Evolutionary conservation across 2,113 vertebrate species (phyloP).

Genomic region (Dissostichus mawsoni): DNA sequence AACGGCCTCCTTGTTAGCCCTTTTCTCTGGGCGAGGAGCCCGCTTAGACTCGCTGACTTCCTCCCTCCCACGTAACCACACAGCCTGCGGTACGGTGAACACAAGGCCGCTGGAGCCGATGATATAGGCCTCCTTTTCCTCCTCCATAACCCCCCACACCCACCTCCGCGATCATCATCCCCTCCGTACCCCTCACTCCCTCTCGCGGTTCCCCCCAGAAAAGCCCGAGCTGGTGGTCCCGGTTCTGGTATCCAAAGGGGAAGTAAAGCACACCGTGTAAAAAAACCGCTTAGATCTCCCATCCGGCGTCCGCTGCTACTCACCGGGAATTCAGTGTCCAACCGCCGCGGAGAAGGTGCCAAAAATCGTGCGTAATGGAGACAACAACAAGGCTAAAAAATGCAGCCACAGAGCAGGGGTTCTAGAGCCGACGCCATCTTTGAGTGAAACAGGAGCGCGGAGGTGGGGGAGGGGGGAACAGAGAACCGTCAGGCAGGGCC

Average conservation of each 20-base stretch:
- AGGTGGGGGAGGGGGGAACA: conserved; percentile 84
- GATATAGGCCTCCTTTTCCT: conserved; percentile 79
- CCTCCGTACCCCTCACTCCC: conserved; percentile 80
- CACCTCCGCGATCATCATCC: conserved; percentile 74
- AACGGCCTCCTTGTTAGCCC: conserved; percentile 59
- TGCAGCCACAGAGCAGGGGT: conserved; percentile 85
- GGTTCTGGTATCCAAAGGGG: conserved; percentile 74
- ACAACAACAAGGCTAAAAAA: conserved; percentile 87
- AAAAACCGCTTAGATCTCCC: conserved; percentile 13
- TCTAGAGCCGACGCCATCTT: conserved; percentile 88
- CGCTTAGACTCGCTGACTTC: conserved; percentile 72
- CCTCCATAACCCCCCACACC: conserved; percentile 47
- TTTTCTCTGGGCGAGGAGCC: conserved; percentile 40
- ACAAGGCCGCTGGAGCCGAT: conserved; percentile 82
- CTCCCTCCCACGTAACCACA: conserved; percentile 78
- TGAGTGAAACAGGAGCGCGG: conserved; percentile 87
- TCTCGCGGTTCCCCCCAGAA: conserved; percentile 80
- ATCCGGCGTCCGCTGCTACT: conserved; percentile 70
- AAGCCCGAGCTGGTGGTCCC: conserved; percentile 76
- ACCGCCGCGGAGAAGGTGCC: conserved; percentile 72
- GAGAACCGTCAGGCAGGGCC: conserved; percentile 75
- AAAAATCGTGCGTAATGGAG: conserved; percentile 78
- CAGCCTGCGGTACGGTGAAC: conserved; percentile 77
- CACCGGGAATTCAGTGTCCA: conserved; percentile 81
- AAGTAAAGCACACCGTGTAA: conserved; percentile 55